A percentile compares a stretch with the other conserved stretches of the same genome.
phyloP scores from a whole-genome alignment of 2,888 invertebrate species.

The Microctonus brassicae region DNA sequence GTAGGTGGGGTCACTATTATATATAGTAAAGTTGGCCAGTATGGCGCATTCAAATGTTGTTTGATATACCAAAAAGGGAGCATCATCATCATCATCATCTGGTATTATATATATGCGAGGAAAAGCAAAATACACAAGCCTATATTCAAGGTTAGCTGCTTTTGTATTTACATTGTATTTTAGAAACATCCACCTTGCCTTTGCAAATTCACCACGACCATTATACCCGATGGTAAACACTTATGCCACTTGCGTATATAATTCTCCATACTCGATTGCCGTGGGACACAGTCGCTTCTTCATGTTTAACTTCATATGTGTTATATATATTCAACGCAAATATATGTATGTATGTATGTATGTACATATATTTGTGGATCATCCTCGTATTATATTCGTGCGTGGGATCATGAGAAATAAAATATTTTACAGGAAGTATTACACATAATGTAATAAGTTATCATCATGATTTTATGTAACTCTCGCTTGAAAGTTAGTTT shows the following conservation, averaged over 20 bases:
- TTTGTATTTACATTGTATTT: slow-evolving; percentile 58
- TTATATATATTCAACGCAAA: not conserved
- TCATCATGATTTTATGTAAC: not conserved
- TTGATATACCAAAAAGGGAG: slow-evolving; percentile 37
- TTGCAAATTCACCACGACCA: slow-evolving; percentile 1
- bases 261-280: not conserved
- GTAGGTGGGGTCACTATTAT: slow-evolving; percentile 16
- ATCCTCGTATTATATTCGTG: not conserved
- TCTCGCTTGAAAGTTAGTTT: too few relatives aligned
- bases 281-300: slow-evolving; percentile 4
- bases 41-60: slow-evolving; percentile 8
- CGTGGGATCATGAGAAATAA: not conserved
- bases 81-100: too few relatives aligned
- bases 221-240: slow-evolving; percentile 18
- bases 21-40: slow-evolving; percentile 8
- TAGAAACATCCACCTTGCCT: slow-evolving; percentile 35
- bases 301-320: not conserved
- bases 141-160: slow-evolving; percentile 52
- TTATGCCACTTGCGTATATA: slow-evolving; percentile 2
- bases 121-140: slow-evolving; percentile 13
- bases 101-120: not conserved
- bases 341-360: slow-evolving; percentile 5
- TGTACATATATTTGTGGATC: not conserved
- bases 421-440: not conserved
- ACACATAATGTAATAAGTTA: not conserved